Evolutionary conservation across 2,797 vertebrate genomes (phyloP), one percentile per base, ranked within the genome.

Genomic region (Ceryle rudis): DNA sequence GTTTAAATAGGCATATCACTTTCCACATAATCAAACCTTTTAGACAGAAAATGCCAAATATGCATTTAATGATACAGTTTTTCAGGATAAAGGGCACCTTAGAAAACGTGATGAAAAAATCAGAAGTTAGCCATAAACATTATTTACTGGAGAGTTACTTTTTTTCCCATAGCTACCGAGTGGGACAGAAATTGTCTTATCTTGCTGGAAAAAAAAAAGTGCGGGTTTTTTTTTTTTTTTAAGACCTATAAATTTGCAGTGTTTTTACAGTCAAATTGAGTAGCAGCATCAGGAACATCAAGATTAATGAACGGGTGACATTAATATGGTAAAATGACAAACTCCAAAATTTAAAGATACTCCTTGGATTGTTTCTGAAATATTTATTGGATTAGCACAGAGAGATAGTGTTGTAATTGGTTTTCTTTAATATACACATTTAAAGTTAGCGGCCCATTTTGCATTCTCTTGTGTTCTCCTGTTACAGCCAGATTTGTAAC

Each of bases 321-420:
- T 92, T 97, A 95, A 81, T 93, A 90, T 77, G 87, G 77, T 82
- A 89, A 97, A 97, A 92, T 77, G 94, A 89, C 81, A 97, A 98
- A 95, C 90, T 52, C 73, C 52, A 79, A 57, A 95, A 97, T 95
- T 89, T 81, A 96, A 94, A 86, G 93, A 92, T 89, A 81, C 49
- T 92, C 69, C 75, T 89, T 42, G 11, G 75, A 33, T 90, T 93
- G 46, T 92, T 91, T 84, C 89, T 66, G 25, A 80, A 91, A 57
- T 57, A 88, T 41, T 86, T 11, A 44, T 64, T 55, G 29, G 51
- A 42, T 90, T 89, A 64, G 33, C 46, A 83, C n/a, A 69, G 64
- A 77, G 42, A 65, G 20, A 22, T 66, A 75, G 31, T 33, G 15
- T 31, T 91, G 39, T 80, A 71, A 72, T 82, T 60, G 25, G 10